Evolutionary conservation across 2,797 vertebrate genomes (phyloP), one percentile per base, ranked within the genome.

Genomic region (Paramormyrops hopkinsi): DNA sequence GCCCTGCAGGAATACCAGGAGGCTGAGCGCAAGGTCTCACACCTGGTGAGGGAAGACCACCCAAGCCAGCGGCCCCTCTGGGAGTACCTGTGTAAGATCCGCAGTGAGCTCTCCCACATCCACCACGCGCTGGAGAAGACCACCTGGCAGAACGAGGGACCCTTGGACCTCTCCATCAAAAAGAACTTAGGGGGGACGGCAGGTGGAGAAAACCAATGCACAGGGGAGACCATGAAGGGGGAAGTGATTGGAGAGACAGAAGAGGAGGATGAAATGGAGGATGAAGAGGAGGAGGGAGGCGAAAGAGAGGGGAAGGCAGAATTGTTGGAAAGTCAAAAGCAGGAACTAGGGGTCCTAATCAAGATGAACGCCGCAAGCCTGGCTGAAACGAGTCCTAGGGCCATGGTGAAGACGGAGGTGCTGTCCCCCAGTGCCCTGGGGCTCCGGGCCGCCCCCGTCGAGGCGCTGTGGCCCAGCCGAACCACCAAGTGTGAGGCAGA

Each of bases 401-500:
- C 95, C 0, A 90, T 96, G 53, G 92, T 96, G 17, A 96, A 96
- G 92, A 92, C 96, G 0, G 97, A 98, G 91, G 94, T 96, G 11
- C 93, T 97, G 44, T 93, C 96, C 0, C 94, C 95, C 0, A 89
- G 88, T 0, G 37, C 95, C 2, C 93, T 95, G 22, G 91, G 94
- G 88, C 90, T 97, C 51, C 95, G 95, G 88, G 90, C 94, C 91
- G 0, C 92, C 90, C 91, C 95, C 54, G 95, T 95, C 65, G 94
- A 96, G 87, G 93, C 95, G 91, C 84, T 97, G 91, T 98, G 97
- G 96, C 96, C 96, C 2, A 93, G 96, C 92, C 97, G 95, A 0
- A 97, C 98, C 92, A 99, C 98, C 7, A 99, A 99, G 93, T 99
- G 98, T 0, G 98, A 99, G 93, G 98, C 98, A 0, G 98, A 99